Evolutionary conservation across 92 coral and sea anemone species (phyloP), one percentile per base, ranked within the genome.

Genomic region (Parazoanthus darwini): DNA sequence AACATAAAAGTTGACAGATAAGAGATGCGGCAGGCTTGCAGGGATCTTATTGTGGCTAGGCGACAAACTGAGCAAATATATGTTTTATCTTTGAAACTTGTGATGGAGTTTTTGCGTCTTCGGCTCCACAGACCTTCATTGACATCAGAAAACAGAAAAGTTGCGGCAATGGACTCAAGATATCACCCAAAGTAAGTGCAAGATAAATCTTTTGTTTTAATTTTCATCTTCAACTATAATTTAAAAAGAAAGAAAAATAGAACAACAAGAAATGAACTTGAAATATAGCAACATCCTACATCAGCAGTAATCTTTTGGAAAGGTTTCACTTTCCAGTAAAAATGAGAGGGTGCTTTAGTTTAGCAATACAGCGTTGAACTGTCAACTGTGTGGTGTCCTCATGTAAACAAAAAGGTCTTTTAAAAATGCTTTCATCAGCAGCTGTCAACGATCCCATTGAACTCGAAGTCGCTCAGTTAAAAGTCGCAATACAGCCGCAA

Each of bases 141-240:
- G 36, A 44, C 87, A 73, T 71, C 87, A 16, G 87, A 84, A 29
- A 71, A 75, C 43, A 84, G 87, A 71, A 72, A 54, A 71, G 87
- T 84, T 14, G 79, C 87, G 20, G 87, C 87, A 1, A 84, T 84
- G 87, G 87, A 84, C 44, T 72, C 87, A 0, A 70, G 87, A 43
- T 84, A 68, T 46, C 75, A 84, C 43, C 79, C 87, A 29, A 84
- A 84, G 87, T 84, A 71, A 84, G 87, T 83, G n/a, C 25, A 8
- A 80, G 39, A 25, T 54, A 80, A 33, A 33, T 54, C 20, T 56
- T n/a, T 58, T 46, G 25, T 66, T 22, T 66, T 67, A 7, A 35
- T 56, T 84, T 43, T 10, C 43, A 1, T 79, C 73, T 65, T 65
- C 86, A 7, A 23, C 56, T n/a, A 0, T 35, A 46, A 50, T 8